Evolutionary conservation across 1,140 invertebrate genomes (phyloP).

Genomic region (Helicoverpa armigera): DNA sequence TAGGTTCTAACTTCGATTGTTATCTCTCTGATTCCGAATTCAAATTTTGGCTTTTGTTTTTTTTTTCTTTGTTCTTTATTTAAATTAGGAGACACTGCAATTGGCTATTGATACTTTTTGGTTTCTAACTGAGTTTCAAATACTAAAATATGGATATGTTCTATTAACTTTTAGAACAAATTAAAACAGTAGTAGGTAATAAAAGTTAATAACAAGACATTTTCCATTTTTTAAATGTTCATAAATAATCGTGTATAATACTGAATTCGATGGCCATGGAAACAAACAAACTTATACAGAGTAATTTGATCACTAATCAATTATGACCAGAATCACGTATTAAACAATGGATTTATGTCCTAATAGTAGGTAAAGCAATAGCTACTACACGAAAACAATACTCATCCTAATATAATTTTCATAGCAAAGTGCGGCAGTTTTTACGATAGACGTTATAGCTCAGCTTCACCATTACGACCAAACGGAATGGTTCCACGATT

Average conservation of each 20-base stretch:
- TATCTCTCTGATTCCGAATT: conserved; percentile 5
- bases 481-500: conserved; percentile 66
- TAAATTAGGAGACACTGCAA: neutral
- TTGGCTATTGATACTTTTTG: too few species aligned
- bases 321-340: too few species aligned
- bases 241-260: too few species aligned
- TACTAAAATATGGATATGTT: too few species aligned
- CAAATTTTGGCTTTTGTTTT: neutral
- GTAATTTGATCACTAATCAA: too few species aligned
- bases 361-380: neutral
- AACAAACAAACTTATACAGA: too few species aligned
- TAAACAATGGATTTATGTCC: neutral
- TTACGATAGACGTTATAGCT: conserved; percentile 74
- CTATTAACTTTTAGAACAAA: too few species aligned
- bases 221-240: too few species aligned
- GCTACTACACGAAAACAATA: neutral
- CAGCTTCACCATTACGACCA: conserved; percentile 56
- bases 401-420: conserved; percentile 73
- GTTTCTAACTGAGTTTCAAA: too few species aligned
- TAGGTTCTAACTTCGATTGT: conserved; percentile 5
- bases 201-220: too few species aligned
- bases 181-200: too few species aligned
- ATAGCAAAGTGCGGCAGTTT: conserved; percentile 75
- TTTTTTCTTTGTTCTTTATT: neutral
- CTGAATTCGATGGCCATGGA: too few species aligned